phyloP scores from a whole-genome alignment of 2,888 invertebrate genomes.

The Chirona hameri region DNA sequence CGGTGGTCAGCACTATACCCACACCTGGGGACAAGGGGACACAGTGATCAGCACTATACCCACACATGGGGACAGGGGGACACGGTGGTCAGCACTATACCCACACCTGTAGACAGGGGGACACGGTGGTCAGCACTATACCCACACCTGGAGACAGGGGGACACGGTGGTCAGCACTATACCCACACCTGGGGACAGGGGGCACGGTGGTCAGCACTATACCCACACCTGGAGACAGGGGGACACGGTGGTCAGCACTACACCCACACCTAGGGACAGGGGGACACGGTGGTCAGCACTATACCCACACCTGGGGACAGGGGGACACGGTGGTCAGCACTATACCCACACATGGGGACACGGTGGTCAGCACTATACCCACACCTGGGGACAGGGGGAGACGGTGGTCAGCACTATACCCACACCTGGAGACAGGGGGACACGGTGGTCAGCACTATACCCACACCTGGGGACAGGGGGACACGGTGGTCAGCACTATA shows the following conservation, averaged over 20 bases:
- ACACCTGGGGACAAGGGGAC: slow-evolving; percentile 53
- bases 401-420: too few species aligned
- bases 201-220: slow-evolving; percentile 91
- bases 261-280: slow-evolving; percentile 52
- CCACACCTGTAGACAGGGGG: slow-evolving; percentile 69
- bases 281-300: too few species aligned
- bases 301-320: too few species aligned
- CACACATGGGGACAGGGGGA: slow-evolving; percentile 57
- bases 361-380: slow-evolving; percentile 88
- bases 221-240: slow-evolving; percentile 72
- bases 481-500: slow-evolving; percentile 88
- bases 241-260: too few species aligned
- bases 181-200: too few species aligned
- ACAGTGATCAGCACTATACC: too few species aligned
- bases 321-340: too few species aligned
- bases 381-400: slow-evolving; percentile 65
- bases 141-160: slow-evolving; percentile 53
- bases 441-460: too few species aligned
- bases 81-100: slow-evolving; percentile 88
- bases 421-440: slow-evolving; percentile 53
- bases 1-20: too few species aligned
- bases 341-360: too few species aligned
- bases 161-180: too few species aligned
- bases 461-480: slow-evolving; percentile 50
- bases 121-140: too few species aligned